These are phyloP conservation scores for Bubo bubo DNA, from an alignment of 2,113 vertebrate genomes.

Conservation along the genomic window DNA sequence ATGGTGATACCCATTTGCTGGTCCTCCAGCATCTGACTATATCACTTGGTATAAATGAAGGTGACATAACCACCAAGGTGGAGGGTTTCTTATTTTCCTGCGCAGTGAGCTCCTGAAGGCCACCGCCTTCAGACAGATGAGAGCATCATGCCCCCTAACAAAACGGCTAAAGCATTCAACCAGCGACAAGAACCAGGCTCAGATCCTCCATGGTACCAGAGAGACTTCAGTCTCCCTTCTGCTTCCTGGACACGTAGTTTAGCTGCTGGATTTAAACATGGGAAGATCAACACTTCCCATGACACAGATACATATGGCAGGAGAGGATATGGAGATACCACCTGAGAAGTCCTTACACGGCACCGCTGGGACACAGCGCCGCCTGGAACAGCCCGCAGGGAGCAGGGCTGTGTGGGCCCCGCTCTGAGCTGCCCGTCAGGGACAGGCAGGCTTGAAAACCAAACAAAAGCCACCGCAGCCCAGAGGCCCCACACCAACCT, in stretches of 20 bases:
- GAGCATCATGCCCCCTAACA: fast-evolving
- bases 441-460: neutral
- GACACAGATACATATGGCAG: fast-evolving
- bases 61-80: neutral
- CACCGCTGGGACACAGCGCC: neutral
- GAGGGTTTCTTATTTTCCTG: neutral
- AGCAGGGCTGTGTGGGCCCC: neutral
- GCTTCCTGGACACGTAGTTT: neutral
- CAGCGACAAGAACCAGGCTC: neutral
- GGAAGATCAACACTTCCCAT: neutral
- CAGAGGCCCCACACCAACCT: neutral
- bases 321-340: neutral
- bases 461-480: too few relatives aligned
- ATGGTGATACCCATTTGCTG: neutral
- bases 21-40: too few relatives aligned
- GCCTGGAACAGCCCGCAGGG: neutral
- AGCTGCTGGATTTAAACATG: neutral
- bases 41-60: neutral
- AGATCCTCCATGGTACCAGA: too few relatives aligned
- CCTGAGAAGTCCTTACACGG: neutral
- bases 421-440: neutral
- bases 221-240: neutral
- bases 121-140: too few relatives aligned
- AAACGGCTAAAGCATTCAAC: neutral
- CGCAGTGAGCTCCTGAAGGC: neutral